A percentile compares a stretch with the other conserved stretches of the same genome.
phyloP scores from a whole-genome alignment of 2,888 invertebrate genomes.

The Laothoe populi region DNA sequence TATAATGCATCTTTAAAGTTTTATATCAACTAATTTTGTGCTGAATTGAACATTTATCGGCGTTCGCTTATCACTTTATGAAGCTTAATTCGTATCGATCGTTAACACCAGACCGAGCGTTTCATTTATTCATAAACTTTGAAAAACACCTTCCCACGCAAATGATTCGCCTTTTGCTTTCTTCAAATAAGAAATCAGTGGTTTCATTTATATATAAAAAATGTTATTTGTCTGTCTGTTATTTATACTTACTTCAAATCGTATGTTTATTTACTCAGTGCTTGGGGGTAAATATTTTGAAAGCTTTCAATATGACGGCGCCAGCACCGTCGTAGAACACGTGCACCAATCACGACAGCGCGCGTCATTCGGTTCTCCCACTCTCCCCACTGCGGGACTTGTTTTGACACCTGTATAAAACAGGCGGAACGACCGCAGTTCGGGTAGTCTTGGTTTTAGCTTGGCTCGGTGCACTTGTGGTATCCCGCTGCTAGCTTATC shows the following conservation, averaged over 20 bases:
- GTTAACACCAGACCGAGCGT: slow-evolving; percentile 44
- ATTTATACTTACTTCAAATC: background rate
- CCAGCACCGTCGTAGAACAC: too few relatives aligned
- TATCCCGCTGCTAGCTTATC: too few relatives aligned
- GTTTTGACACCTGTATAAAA: too few relatives aligned
- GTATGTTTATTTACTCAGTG: background rate
- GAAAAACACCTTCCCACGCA: slow-evolving; percentile 45
- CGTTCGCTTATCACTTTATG: slow-evolving; percentile 38
- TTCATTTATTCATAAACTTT: slow-evolving; percentile 57
- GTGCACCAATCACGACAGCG: too few relatives aligned
- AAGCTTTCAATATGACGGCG: background rate
- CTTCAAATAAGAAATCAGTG: background rate
- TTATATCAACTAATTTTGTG: background rate
- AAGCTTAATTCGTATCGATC: slow-evolving; percentile 46
- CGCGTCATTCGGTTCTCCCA: too few relatives aligned
- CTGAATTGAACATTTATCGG: slow-evolving; percentile 29
- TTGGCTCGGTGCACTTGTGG: too few relatives aligned
- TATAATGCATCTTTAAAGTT: too few relatives aligned
- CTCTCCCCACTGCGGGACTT: too few relatives aligned
- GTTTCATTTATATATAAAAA: background rate
- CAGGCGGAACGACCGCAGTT: too few relatives aligned
- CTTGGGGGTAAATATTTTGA: background rate
- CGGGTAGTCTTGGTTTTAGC: too few relatives aligned
- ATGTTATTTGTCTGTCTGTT: background rate
- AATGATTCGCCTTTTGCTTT: slow-evolving; percentile 26